Conservation (phyloP, 2,888 invertebrate genomes). For the Cosmia pyralina region DNA sequence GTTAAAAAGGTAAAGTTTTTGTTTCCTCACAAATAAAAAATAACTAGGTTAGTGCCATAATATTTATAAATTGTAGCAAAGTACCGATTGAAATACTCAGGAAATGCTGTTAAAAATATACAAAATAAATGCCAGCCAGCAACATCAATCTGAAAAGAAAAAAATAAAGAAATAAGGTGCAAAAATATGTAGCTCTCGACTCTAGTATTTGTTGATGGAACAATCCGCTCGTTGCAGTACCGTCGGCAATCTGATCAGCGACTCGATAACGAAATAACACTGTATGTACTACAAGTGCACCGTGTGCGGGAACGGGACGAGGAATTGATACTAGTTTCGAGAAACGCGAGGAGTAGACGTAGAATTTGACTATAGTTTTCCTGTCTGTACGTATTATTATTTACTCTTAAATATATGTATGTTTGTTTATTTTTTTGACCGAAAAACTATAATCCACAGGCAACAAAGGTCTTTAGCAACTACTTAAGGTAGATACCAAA, state of each 20-base stretch:
- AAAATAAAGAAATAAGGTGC: slow-evolving; percentile 43
- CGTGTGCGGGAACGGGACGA: not conserved
- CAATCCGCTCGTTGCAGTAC: slow-evolving; percentile 47
- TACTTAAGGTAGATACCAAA: not conserved
- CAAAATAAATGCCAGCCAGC: slow-evolving; percentile 14
- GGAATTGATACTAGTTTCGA: slow-evolving; percentile 22
- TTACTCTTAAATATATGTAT: not conserved
- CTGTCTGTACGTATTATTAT: too few relatives aligned
- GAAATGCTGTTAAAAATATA: slow-evolving; percentile 5
- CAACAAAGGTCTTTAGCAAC: not conserved
- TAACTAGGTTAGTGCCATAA: not conserved
- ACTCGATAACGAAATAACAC: slow-evolving; percentile 46
- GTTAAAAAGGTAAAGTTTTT: not conserved
- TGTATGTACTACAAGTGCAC: slow-evolving; percentile 21
- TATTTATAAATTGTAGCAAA: not conserved
- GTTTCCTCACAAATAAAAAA: not conserved
- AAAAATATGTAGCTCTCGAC: slow-evolving; percentile 34
- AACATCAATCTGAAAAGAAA: slow-evolving; percentile 30
- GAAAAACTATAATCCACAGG: too few relatives aligned
- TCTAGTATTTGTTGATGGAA: slow-evolving; percentile 58
- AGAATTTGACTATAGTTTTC: not conserved
- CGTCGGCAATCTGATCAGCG: slow-evolving; percentile 41
- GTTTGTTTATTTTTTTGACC: too few relatives aligned
- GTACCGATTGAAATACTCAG: not conserved
- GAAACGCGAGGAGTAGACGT: not conserved